A percentile compares a stretch with the other conserved stretches of the same genome.
These are phyloP conservation scores for Mylabris phalerata DNA, from an alignment of 1,140 invertebrate genomes.

Conservation along the genomic window DNA sequence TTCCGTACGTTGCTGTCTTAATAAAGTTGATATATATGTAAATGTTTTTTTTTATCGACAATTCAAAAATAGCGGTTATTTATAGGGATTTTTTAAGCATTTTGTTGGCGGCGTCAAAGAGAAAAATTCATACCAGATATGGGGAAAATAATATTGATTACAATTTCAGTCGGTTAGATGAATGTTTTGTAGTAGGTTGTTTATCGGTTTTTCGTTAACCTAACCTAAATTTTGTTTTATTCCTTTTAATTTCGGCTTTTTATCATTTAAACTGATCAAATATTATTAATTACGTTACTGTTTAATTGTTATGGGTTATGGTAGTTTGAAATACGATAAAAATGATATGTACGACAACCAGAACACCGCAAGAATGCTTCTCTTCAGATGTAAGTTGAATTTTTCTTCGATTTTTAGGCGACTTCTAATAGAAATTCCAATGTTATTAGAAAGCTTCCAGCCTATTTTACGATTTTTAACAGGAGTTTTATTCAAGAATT, in stretches of 20 bases:
- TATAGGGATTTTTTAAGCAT: no score
- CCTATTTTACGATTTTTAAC: no score
- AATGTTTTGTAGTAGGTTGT: slow-evolving; percentile 25
- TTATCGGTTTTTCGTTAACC: slow-evolving; percentile 25
- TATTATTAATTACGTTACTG: background rate
- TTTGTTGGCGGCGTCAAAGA: no score
- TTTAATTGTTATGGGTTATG: slow-evolving; percentile 3
- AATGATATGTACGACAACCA: slow-evolving; percentile 17
- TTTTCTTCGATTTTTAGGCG: no score
- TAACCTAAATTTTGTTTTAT: slow-evolving; percentile 25
- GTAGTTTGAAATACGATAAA: background rate
- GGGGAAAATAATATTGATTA: slow-evolving; percentile 30
- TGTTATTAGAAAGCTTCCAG: no score
- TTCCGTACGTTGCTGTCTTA: slow-evolving; percentile 23
- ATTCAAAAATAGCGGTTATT: no score
- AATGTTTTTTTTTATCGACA: background rate
- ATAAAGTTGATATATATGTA: slow-evolving; percentile 22
- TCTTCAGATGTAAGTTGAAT: slow-evolving; percentile 24
- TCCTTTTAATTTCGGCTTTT: slow-evolving; percentile 13
- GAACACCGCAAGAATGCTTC: slow-evolving; percentile 25
- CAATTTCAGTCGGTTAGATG: slow-evolving; percentile 20
- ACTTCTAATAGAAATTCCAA: no score
- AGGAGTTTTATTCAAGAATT: no score
- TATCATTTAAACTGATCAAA: background rate
- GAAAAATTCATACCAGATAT: slow-evolving; percentile 12